Conservation (phyloP, 2,888 invertebrate species). For the Lithophane leautieri region DNA sequence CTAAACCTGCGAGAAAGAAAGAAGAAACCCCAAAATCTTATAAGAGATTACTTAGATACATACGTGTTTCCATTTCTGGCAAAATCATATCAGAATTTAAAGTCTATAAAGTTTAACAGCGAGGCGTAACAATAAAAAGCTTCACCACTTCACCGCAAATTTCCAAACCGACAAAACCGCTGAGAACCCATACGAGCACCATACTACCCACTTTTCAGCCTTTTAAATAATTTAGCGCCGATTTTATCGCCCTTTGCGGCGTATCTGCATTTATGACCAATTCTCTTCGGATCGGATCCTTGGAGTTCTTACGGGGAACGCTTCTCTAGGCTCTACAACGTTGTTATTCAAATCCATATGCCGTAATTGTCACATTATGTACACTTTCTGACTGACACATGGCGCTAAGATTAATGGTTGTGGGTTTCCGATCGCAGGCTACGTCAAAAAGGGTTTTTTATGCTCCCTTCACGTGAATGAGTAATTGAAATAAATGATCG, state of each 20-base stretch:
- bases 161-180: constrained; percentile 44
- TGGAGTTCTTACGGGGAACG: constrained; percentile 31
- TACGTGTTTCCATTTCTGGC: constrained; percentile 15
- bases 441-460: constrained; percentile 64
- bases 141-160: constrained; percentile 39
- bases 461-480: constrained; percentile 61
- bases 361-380: constrained; percentile 72
- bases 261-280: constrained; percentile 66
- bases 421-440: constrained; percentile 61
- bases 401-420: constrained; percentile 69
- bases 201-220: constrained; percentile 63
- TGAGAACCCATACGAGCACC: constrained; percentile 45
- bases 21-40: neutral
- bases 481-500: constrained; percentile 72
- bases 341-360: constrained; percentile 63
- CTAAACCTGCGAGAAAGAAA: neutral
- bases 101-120: constrained; percentile 44
- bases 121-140: constrained; percentile 50
- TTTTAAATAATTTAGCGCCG: constrained; percentile 74
- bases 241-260: constrained; percentile 67
- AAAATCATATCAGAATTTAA: constrained; percentile 33
- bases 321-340: constrained; percentile 21
- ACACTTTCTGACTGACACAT: constrained; percentile 66
- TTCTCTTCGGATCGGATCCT: constrained; percentile 45
- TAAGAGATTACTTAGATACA: neutral